phyloP scores from a whole-genome alignment of 1,140 invertebrate genomes.

The Drosophila lini region DNA sequence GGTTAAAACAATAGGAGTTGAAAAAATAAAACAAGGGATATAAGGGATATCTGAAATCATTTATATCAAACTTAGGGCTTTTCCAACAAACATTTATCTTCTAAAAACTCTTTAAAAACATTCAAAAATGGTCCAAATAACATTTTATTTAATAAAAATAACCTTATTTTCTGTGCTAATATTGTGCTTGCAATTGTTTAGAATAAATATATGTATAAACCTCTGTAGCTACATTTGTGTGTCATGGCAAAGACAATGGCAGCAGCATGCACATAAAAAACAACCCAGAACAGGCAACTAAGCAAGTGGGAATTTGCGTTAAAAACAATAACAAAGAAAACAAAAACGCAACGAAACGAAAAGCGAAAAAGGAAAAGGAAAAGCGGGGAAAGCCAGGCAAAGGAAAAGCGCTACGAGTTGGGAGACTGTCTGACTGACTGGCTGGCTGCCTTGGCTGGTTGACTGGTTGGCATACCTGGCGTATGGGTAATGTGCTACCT shows the following conservation, averaged over 20 bases:
- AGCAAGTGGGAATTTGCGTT: constrained; percentile 81
- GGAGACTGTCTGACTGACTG: constrained; percentile 48
- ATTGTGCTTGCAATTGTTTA: neutral
- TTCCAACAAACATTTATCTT: neutral
- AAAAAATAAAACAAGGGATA: neutral
- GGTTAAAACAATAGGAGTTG: constrained; percentile 2
- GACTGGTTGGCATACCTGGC: constrained; percentile 38
- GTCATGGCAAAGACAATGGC: constrained; percentile 59
- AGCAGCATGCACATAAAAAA: constrained; percentile 55
- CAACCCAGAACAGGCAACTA: constrained; percentile 60
- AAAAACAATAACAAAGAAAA: constrained; percentile 76
- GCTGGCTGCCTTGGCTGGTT: constrained; percentile 27
- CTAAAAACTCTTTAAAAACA: neutral
- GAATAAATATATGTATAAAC: neutral
- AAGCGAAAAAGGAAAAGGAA: constrained; percentile 21
- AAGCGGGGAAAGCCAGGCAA: constrained; percentile 18
- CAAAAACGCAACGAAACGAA: constrained; percentile 36
- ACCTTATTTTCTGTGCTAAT: neutral
- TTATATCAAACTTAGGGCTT: no score
- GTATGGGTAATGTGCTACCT: constrained; percentile 65
- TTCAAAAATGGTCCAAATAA: neutral
- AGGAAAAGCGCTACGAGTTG: constrained; percentile 22
- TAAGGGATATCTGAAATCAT: no score
- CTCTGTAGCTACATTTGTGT: constrained; percentile 32
- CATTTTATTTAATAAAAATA: neutral